These are phyloP conservation scores for Melanostoma scalare DNA, from an alignment of 2,888 invertebrate species.

Conservation along the genomic window DNA sequence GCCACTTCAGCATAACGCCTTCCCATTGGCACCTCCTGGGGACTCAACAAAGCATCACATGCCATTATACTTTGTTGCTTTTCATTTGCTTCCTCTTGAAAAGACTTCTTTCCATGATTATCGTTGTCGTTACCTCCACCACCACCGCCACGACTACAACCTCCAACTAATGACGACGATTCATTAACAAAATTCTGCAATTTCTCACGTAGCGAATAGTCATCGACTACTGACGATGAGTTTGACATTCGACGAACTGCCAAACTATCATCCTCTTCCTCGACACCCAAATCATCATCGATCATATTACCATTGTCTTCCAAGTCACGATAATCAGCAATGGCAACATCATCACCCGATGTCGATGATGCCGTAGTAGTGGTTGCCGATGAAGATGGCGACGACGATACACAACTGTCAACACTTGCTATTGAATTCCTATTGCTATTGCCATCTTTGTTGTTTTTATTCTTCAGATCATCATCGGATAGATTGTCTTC, in stretches of 20 bases:
- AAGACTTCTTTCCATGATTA: conserved; percentile 65
- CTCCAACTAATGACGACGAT: conserved; percentile 68
- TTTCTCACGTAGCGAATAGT: conserved; percentile 81
- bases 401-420: conserved; percentile 79
- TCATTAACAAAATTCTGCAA: conserved; percentile 80
- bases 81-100: conserved; percentile 66
- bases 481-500: conserved; percentile 71
- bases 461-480: conserved; percentile 67
- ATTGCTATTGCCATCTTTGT: conserved; percentile 74
- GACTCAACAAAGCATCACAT: conserved; percentile 80
- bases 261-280: conserved; percentile 73
- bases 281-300: conserved; percentile 74
- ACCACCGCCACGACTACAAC: conserved; percentile 56
- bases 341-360: conserved; percentile 77
- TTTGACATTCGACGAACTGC: conserved; percentile 76
- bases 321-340: conserved; percentile 79
- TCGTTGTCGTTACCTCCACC: conserved; percentile 60
- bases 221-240: conserved; percentile 80
- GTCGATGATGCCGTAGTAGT: conserved; percentile 73
- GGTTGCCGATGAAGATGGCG: conserved; percentile 76
- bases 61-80: conserved; percentile 67
- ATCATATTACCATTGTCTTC: conserved; percentile 79
- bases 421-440: conserved; percentile 81
- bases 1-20: conserved; percentile 82
- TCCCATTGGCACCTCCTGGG: conserved; percentile 82